Base-by-base conservation (phyloP, 2,888 invertebrate species). In the Mythimna vitellina region DNA sequence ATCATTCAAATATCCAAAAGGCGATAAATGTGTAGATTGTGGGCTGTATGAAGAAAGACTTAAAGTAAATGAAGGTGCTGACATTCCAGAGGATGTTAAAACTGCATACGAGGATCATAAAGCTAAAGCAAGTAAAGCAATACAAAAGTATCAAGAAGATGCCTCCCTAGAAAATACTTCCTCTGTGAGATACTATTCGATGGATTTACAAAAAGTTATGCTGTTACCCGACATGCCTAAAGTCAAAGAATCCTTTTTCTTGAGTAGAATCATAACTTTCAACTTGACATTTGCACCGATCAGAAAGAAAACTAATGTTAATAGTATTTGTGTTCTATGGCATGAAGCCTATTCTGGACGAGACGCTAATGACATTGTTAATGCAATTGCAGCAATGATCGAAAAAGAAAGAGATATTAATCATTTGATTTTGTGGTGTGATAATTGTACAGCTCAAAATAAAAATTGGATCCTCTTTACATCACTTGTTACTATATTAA, bases 281-380 rank as follows among this genome's bases (percentile, higher is more conserved):
- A 53, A 46, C 29, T 51, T 29, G 17, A 51, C 25, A 64, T 35
- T 22, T 64, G 46, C 38, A 64, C 25, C 53, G 10, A 53, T 53
- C 53, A 53, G 53, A 53, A 53, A 53, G 53, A 64, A 64, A 64
- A 64, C 64, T 42, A 64, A 17, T 64, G 64, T 64, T 49, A 64
- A 64, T 49, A 64, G 64, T 64, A 64, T 64, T 64, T 65, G 65
- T 56, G 54, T 53, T 65, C 10, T 65, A 38, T 65, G 65, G 65
- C 65, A 56, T 65, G 56, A 65, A 65, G 65, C 65, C 25, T 53
- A 65, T 56, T 35, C 65, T 54, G 65, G 65, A 65, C 35, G 65
- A 54, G 65, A 65, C 54, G 65, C 64, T 64, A 64, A n/a, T 51
- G 53, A 64, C 32, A 64, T 64, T 29, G 64, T 57, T 29, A 32